These are phyloP conservation scores for Clarias magur DNA, from an alignment of 2,113 vertebrate species.

Conservation along the genomic window DNA sequence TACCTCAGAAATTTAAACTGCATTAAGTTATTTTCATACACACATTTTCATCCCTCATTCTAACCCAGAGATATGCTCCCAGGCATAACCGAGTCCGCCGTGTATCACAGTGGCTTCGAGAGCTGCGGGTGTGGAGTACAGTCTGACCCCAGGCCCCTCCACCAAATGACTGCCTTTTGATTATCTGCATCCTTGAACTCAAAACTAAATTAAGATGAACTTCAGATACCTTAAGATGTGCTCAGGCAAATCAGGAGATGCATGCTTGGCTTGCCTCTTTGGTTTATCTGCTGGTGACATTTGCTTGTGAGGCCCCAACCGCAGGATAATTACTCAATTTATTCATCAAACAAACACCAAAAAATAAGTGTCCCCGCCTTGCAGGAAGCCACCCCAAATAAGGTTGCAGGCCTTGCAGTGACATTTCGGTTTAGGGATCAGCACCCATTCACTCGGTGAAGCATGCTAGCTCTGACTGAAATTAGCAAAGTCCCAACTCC, in stretches of 20 bases:
- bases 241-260: conserved; percentile 75
- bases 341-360: conserved; percentile 88
- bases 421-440: conserved; percentile 77
- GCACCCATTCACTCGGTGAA: conserved; percentile 62
- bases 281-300: conserved; percentile 98
- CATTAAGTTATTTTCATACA: conserved; percentile 22
- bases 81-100: conserved; percentile 48
- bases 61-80: conserved; percentile 3
- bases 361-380: conserved; percentile 76
- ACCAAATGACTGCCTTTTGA: conserved; percentile 82
- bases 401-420: conserved; percentile 90
- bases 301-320: conserved; percentile 86
- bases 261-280: conserved; percentile 88
- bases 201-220: conserved; percentile 79
- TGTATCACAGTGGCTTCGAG: conserved; percentile 50
- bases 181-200: conserved; percentile 94
- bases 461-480: conserved; percentile 65
- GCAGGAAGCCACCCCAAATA: conserved; percentile 87
- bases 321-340: conserved; percentile 96
- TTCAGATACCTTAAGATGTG: conserved; percentile 68
- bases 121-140: conserved; percentile 69
- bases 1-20: conserved; percentile 20
- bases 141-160: conserved; percentile 78
- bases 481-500: conserved; percentile 66
- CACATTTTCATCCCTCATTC: conserved; percentile 8